These are phyloP conservation scores for Timema podura DNA, from an alignment of 2,888 invertebrate species.

Conservation along the genomic window DNA sequence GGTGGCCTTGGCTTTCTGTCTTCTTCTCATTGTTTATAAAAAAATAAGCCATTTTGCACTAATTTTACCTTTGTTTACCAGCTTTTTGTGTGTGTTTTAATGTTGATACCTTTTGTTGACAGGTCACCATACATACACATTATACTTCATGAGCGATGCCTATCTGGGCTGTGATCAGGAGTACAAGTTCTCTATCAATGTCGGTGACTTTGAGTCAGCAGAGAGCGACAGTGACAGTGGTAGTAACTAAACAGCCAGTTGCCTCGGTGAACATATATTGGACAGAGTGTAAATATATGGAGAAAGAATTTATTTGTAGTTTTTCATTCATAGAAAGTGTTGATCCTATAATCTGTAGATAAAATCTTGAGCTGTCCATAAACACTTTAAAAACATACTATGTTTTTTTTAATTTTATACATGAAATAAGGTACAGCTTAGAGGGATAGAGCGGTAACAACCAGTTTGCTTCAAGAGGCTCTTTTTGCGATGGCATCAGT, in stretches of 20 bases:
- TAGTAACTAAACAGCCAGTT: slow-evolving; percentile 21
- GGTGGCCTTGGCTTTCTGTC: too few species aligned
- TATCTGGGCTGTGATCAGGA: slow-evolving; percentile 99
- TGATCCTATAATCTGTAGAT: background rate
- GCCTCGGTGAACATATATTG: too few species aligned
- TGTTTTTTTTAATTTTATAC: too few species aligned
- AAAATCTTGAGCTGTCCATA: too few species aligned
- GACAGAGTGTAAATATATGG: too few species aligned
- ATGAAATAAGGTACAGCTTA: too few species aligned
- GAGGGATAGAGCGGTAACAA: too few species aligned
- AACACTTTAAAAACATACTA: too few species aligned
- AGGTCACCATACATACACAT: slow-evolving; percentile 84
- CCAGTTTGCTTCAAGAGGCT: too few species aligned
- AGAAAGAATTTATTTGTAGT: background rate
- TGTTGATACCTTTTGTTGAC: slow-evolving; percentile 25
- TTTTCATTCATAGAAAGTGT: background rate
- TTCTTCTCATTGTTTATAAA: too few species aligned
- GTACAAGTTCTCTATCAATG: slow-evolving; percentile 86
- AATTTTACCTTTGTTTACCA: background rate
- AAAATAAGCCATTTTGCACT: too few species aligned
- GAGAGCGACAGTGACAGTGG: slow-evolving; percentile 35
- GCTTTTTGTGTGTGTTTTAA: background rate
- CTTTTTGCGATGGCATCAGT: too few species aligned
- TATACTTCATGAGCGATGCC: slow-evolving; percentile 99
- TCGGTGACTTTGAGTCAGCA: slow-evolving; percentile 66